Conservation (phyloP, 2,888 invertebrate species). For the Agrotis ipsilon region DNA sequence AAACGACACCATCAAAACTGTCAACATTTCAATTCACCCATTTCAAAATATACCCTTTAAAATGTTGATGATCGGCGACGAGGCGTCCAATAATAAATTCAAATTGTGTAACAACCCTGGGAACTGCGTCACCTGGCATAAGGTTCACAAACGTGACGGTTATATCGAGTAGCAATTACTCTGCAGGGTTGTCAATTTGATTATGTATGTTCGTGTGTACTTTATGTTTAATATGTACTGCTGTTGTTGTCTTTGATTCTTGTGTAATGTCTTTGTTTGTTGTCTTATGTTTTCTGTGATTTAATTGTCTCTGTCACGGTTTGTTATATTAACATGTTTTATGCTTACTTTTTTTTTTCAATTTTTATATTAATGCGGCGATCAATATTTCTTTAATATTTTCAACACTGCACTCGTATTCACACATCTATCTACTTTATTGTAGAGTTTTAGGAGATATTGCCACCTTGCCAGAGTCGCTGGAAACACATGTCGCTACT, state of each 20-base stretch:
- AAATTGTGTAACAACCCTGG: conserved; percentile 49
- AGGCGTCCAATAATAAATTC: conserved; percentile 43
- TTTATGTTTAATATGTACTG: conserved; percentile 1
- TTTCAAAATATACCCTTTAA: conserved; percentile 32
- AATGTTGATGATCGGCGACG: conserved; percentile 35
- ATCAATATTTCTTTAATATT: no score
- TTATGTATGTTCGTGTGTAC: conserved; percentile 1
- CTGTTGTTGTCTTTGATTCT: background rate
- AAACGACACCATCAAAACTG: background rate
- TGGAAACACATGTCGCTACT: no score
- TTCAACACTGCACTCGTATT: background rate
- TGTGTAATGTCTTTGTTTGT: background rate
- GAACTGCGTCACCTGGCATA: conserved; percentile 38
- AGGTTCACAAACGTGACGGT: conserved; percentile 27
- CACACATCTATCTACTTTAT: no score
- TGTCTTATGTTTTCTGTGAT: background rate
- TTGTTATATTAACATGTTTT: background rate
- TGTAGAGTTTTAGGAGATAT: no score
- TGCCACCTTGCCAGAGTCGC: no score
- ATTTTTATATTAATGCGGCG: no score
- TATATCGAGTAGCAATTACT: conserved; percentile 32
- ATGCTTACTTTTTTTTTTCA: background rate
- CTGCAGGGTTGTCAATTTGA: conserved; percentile 15
- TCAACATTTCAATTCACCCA: conserved; percentile 30
- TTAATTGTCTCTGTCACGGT: no score